These are phyloP conservation scores for Cololabis saira DNA, from an alignment of 2,113 vertebrate genomes.

Conservation along the genomic window DNA sequence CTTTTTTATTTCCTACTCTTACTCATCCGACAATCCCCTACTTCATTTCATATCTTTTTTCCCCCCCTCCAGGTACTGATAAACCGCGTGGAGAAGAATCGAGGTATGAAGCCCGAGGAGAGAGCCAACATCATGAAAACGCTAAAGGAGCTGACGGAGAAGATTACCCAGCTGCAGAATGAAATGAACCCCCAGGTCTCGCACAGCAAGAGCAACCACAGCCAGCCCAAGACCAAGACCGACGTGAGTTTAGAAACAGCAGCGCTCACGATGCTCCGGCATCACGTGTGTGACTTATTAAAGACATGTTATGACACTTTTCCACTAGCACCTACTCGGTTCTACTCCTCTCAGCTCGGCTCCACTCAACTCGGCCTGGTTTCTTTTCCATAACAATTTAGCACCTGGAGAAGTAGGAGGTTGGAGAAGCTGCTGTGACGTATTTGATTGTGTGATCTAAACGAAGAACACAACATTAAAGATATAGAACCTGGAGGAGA, in stretches of 20 bases:
- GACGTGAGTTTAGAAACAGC: conserved; percentile 81
- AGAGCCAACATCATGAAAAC: conserved; percentile 97
- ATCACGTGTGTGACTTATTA: too few relatives aligned
- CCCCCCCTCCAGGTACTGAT: conserved; percentile 87
- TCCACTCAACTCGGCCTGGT: too few relatives aligned
- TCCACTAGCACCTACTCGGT: too few relatives aligned
- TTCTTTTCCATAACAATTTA: too few relatives aligned
- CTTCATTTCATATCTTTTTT: background rate
- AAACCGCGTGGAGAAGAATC: conserved; percentile 94
- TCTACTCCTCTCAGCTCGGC: too few relatives aligned
- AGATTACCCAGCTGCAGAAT: conserved; percentile 94
- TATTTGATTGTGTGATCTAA: too few relatives aligned
- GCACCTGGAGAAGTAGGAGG: too few relatives aligned
- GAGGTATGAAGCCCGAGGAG: conserved; percentile 95
- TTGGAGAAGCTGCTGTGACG: too few relatives aligned
- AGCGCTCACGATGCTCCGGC: too few relatives aligned
- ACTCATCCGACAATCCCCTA: background rate
- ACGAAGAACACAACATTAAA: too few relatives aligned
- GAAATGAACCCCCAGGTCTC: conserved; percentile 88
- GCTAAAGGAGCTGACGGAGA: conserved; percentile 93
- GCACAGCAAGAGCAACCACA: conserved; percentile 75
- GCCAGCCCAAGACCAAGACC: conserved; percentile 90
- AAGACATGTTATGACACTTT: too few relatives aligned
- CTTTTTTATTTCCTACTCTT: background rate
- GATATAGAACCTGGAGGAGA: too few relatives aligned